Evolutionary conservation across 1,140 invertebrate genomes (phyloP).

Genomic region (Antheraea pernyi): DNA sequence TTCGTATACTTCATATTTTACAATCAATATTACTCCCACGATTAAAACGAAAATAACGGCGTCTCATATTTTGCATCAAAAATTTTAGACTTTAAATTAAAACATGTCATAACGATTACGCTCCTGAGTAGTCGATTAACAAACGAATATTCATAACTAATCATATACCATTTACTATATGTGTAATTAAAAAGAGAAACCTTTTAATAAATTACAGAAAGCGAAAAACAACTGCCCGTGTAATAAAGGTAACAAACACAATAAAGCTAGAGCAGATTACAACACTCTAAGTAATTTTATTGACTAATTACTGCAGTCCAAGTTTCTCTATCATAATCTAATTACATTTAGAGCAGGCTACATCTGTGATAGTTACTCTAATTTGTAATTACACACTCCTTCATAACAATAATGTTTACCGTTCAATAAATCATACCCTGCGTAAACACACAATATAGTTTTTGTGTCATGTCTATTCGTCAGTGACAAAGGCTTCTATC

Average conservation of each 20-base stretch:
- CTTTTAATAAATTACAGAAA: neutral
- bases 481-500: neutral
- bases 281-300: constrained; percentile 5
- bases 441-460: neutral
- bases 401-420: neutral
- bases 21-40: too few species aligned
- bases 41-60: too few species aligned
- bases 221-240: neutral
- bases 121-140: too few species aligned
- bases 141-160: too few species aligned
- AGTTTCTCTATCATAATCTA: constrained; percentile 6
- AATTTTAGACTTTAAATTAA: too few species aligned
- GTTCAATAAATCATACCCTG: neutral
- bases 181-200: neutral
- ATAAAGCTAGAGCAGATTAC: neutral
- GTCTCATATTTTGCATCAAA: too few species aligned
- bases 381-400: neutral
- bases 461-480: neutral
- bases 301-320: constrained; percentile 10
- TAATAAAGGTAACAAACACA: neutral
- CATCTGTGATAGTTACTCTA: neutral
- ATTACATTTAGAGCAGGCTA: neutral
- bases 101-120: too few species aligned
- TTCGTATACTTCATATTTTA: too few species aligned
- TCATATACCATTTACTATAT: neutral